A percentile compares a stretch with the other conserved stretches of the same genome.
These are phyloP conservation scores for Tigriopus californicus DNA, from an alignment of 2,888 invertebrate genomes.

Conservation along the genomic window DNA sequence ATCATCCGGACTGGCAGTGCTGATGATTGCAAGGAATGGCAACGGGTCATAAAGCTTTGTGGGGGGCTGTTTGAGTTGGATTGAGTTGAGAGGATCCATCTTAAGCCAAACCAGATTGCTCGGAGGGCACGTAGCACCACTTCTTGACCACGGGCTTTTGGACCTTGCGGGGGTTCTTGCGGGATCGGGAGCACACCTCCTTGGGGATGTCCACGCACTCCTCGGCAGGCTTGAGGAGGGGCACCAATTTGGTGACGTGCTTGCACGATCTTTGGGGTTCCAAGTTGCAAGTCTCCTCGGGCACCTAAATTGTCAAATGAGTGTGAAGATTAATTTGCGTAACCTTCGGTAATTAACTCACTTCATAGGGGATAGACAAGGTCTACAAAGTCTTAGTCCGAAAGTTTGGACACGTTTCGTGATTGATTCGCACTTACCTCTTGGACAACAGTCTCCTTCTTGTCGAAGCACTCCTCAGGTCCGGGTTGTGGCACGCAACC, in stretches of 20 bases:
- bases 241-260: constrained; percentile 8
- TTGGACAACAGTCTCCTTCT: constrained; percentile 13
- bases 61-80: no score
- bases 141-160: constrained; percentile 15
- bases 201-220: constrained; percentile 15
- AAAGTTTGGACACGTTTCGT: no score
- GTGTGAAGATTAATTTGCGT: no score
- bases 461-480: constrained; percentile 5
- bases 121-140: constrained; percentile 12
- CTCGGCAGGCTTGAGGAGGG: constrained; percentile 8
- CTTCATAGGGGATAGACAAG: no score
- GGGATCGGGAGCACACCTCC: constrained; percentile 12
- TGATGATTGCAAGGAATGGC: no score
- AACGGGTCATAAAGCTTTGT: no score
- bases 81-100: no score
- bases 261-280: constrained; percentile 10
- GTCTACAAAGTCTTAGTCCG: no score
- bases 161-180: constrained; percentile 8
- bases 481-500: constrained; percentile 1
- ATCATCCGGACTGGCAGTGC: no score
- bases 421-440: not conserved
- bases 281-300: constrained; percentile 3
- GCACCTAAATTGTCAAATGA: no score
- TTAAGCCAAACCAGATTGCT: constrained; percentile 10
- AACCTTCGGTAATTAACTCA: no score